Percentiles rank a stretch among this genome's conserved stretches.
phyloP scores from a whole-genome alignment of 1,140 invertebrate species.

The Apis florea region DNA sequence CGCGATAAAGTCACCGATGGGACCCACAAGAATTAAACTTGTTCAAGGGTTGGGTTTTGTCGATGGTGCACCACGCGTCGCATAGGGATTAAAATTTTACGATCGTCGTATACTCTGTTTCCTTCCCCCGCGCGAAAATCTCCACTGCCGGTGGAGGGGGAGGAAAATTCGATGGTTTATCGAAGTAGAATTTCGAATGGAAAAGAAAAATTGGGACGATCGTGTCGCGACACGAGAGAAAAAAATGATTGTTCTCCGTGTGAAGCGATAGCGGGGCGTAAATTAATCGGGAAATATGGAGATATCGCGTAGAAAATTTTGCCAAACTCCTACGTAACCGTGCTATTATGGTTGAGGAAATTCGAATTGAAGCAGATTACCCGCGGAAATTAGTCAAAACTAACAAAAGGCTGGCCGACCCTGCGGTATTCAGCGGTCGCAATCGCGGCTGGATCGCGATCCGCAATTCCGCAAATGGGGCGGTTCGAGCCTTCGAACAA shows the following conservation, averaged over 20 bases:
- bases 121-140: no score
- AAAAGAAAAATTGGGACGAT: not conserved
- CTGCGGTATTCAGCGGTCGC: slow-evolving; percentile 66
- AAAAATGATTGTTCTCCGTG: not conserved
- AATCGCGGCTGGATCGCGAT: slow-evolving; percentile 78
- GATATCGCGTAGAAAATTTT: slow-evolving; percentile 40
- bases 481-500: slow-evolving; percentile 77
- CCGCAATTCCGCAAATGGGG: slow-evolving; percentile 79
- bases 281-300: slow-evolving; percentile 31
- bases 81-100: slow-evolving; percentile 65
- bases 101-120: not conserved
- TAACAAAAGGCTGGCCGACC: slow-evolving; percentile 71
- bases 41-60: slow-evolving; percentile 69
- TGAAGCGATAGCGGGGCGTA: not conserved
- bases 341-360: slow-evolving; percentile 35
- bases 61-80: slow-evolving; percentile 46
- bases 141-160: no score
- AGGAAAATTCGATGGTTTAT: not conserved
- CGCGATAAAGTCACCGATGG: slow-evolving; percentile 80
- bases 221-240: no score
- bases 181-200: not conserved
- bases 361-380: slow-evolving; percentile 71
- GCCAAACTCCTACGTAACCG: slow-evolving; percentile 47
- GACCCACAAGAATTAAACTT: slow-evolving; percentile 78
- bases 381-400: slow-evolving; percentile 77